Evolutionary conservation across 2,113 vertebrate genomes (phyloP), one percentile per base, ranked within the genome.

Genomic region (Myrmophylax atrothorax): DNA sequence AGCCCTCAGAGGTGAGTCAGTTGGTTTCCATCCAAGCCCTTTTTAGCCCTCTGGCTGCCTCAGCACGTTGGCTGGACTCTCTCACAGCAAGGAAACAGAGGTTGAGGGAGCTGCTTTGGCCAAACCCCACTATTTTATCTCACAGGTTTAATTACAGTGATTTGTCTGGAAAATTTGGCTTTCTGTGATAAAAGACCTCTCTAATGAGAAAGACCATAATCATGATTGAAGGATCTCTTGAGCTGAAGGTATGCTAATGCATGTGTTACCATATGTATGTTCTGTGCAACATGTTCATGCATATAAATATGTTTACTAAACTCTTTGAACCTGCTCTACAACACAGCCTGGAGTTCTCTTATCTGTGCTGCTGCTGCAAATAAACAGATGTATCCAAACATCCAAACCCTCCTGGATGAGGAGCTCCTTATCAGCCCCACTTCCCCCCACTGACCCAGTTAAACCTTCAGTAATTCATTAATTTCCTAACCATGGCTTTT

Each of bases 271-370:
- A 9, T n/a, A 26, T 28, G 46, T 46, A 19, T 70, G 55, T 47
- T 63, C 56, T 37, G 10, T 72, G 83, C 83, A 91, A 84, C 59
- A 81, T 83, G 67, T 47, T 86, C 76, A 59, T 59, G 82, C 64
- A 80, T 84, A 80, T 80, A 93, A 96, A 96, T 88, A 4, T 94
- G 89, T 96, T 97, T 95, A 95, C 84, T 69, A 82, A 89, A 91
- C 29, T 76, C 9, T 37, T 95, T 92, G 49, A 64, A 94, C 79
- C 72, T 74, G 72, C 82, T 87, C 66, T 19, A 44, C 68, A 94
- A 37, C 56, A 55, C 84, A 94, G 78, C 90, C 90, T 68, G 78
- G 28, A 91, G 82, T 92, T 85, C 89, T 86, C 92, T 97, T 93
- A 96, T 96, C 94, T 94, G 35, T 74, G 35, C 53, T 73, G 70